Conservation (phyloP, 1,140 invertebrate species). For the Saxidomus purpurata region DNA sequence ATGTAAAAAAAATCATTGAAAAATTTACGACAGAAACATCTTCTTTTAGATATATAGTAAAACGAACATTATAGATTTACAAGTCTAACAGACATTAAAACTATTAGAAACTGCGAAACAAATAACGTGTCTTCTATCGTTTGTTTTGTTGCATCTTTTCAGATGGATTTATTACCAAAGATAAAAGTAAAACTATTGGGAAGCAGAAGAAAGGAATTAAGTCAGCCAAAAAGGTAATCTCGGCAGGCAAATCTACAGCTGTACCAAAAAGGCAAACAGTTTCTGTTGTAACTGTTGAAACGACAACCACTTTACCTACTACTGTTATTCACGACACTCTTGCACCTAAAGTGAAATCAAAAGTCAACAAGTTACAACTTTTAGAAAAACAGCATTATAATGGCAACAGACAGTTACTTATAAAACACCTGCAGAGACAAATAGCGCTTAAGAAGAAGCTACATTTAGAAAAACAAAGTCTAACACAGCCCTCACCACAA, state of each 20-base stretch:
- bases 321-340: background rate
- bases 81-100: too few relatives aligned
- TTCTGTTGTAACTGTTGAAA: background rate
- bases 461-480: background rate
- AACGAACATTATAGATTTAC: too few relatives aligned
- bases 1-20: too few relatives aligned
- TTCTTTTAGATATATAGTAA: too few relatives aligned
- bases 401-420: background rate
- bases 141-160: background rate
- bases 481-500: background rate
- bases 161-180: conserved; percentile 1
- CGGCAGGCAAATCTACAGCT: background rate
- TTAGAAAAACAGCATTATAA: background rate
- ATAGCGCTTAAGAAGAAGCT: background rate
- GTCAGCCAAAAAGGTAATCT: background rate
- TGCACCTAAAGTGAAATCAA: background rate
- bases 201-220: background rate
- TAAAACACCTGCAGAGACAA: background rate
- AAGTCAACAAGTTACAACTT: background rate
- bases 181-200: background rate
- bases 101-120: too few relatives aligned
- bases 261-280: background rate
- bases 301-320: background rate
- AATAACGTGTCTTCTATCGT: too few relatives aligned
- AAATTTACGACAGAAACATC: too few relatives aligned